Evolutionary conservation across 2,113 vertebrate genomes (phyloP).

Genomic region (Notarius quadriscutis): DNA sequence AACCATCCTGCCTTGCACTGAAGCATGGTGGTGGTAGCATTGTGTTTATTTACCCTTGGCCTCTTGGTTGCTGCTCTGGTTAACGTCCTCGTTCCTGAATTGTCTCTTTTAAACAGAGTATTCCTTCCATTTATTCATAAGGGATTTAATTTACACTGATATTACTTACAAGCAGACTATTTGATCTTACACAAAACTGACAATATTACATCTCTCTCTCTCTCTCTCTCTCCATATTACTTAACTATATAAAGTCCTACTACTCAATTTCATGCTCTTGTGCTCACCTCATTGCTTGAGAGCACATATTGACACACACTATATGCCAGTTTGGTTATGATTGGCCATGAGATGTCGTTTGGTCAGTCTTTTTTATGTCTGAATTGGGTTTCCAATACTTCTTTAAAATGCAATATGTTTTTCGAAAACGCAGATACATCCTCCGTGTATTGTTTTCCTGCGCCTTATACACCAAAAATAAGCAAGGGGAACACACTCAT

Average conservation of each 20-base stretch:
- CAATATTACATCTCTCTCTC: not conserved
- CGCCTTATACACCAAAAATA: not conserved
- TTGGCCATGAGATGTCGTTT: conserved; percentile 47
- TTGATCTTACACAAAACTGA: not conserved
- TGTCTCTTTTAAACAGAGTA: not conserved
- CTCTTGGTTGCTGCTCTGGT: not conserved
- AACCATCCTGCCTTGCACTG: not conserved
- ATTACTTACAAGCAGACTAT: not conserved
- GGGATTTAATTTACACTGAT: not conserved
- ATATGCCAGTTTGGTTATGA: conserved; percentile 57
- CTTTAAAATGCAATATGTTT: conserved; percentile 8
- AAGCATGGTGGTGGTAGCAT: not conserved
- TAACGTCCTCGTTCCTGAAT: not conserved
- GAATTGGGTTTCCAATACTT: conserved; percentile 45
- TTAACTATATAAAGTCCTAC: conserved; percentile 53
- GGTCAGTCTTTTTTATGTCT: conserved; percentile 51
- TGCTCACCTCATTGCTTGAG: conserved; percentile 55
- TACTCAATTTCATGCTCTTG: conserved; percentile 69
- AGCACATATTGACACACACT: conserved; percentile 56
- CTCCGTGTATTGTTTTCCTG: not conserved
- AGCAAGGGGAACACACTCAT: not conserved
- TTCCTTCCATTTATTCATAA: not conserved
- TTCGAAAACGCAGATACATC: not conserved
- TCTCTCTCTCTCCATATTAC: not conserved
- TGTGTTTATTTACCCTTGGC: not conserved